Conservation (phyloP, 2,888 invertebrate genomes). For the Pterobdella sp. region DNA sequence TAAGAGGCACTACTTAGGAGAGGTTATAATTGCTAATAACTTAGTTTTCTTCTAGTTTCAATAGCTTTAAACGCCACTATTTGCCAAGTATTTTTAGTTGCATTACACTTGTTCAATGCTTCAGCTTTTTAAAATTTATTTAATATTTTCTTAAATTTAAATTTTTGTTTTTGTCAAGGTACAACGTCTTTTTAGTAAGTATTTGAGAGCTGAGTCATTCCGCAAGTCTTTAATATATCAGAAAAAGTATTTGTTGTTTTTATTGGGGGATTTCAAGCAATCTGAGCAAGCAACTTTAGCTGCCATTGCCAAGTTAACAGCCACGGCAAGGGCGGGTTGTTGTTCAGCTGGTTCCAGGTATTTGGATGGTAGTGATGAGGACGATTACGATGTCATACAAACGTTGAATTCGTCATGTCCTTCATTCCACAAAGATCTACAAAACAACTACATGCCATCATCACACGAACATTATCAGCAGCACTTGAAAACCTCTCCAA, state of each 20-base stretch:
- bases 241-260: conserved; percentile 73
- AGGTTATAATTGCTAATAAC: conserved; percentile 3
- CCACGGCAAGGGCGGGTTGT: conserved; percentile 21
- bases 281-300: conserved; percentile 53
- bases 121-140: background rate
- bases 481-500: background rate
- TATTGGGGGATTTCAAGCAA: conserved; percentile 57
- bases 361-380: background rate
- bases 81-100: background rate
- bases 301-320: conserved; percentile 49
- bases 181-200: conserved; percentile 54
- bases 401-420: conserved; percentile 8
- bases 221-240: conserved; percentile 81
- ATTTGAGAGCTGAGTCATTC: conserved; percentile 72
- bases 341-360: background rate
- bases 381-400: background rate
- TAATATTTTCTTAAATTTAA: background rate
- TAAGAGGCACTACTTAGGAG: too few relatives aligned
- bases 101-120: background rate
- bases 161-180: conserved; percentile 40
- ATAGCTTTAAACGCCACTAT: too few relatives aligned
- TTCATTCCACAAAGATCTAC: too few relatives aligned
- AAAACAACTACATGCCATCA: background rate
- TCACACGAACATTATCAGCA: too few relatives aligned
- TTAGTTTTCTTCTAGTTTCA: conserved; percentile 22